Base-by-base conservation (phyloP, 2,797 vertebrate genomes). In the Sebastes paucispinis region DNA sequence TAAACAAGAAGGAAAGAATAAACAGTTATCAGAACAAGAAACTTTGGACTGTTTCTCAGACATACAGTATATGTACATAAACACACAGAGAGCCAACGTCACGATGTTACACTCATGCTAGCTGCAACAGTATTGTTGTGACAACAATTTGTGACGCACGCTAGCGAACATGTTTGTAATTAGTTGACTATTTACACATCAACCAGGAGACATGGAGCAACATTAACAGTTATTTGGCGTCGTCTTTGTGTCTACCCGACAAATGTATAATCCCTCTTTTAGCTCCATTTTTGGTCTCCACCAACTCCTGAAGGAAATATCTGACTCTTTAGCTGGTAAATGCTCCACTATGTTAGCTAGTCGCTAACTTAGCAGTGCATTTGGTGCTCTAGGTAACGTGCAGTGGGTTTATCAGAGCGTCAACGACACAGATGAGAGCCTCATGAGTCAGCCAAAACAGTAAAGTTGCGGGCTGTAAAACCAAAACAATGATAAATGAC, bases 1-100 rank as follows among this genome's bases (percentile, higher is more conserved):
- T 99, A 78, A 66, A 86, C 36, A 75, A 66, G 68, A 68, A 62
- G 55, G 32, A 68, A 47, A 69, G 18, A 34, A 62, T 12, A 59
- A 74, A 67, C 18, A 13, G 16, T 43, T 32, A 52, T 70, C 8
- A 86, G 65, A 47, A 73, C 57, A 60, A 24, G 36, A 9, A 8
- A 25, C 36, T 47, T 29, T 29, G 27, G 27, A 5, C 27, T 29
- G 5, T 29, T 16, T 31, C 8, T 50, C 11, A 62, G 24, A 27
- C 4, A 59, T n/a, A 39, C 36, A 39, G 36, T 39, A 43, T 3
- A 54, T 2, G 6, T 8, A 25, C n/a, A 64, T 20, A 55, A 8
- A 64, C 6, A 73, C 9, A 64, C 1, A 14, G 1, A 4, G 9
- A 43, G 20, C 25, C 7, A 55, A 66, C 22, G 31, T 65, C 16